Conservation (phyloP, 2,888 invertebrate species). For the Chrysolina haemoptera region DNA sequence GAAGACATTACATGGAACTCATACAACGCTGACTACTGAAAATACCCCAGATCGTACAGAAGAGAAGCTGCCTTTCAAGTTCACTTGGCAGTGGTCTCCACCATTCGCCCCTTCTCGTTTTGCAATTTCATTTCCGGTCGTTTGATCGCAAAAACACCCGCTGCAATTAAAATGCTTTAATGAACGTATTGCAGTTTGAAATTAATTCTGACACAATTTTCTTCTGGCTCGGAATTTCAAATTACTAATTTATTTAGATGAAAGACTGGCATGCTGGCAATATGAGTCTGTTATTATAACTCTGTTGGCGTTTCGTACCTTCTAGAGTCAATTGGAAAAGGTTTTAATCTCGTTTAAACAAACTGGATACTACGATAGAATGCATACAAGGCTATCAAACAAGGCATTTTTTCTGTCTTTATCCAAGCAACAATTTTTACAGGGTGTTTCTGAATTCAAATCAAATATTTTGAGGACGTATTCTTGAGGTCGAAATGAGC, state of each 20-base stretch:
- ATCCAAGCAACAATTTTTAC: no score
- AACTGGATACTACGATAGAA: no score
- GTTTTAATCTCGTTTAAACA: background rate
- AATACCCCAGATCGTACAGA: background rate
- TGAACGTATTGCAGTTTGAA: background rate
- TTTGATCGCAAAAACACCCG: conserved; percentile 21
- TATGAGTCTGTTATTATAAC: background rate
- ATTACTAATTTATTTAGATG: conserved; percentile 11
- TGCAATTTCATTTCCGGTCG: conserved; percentile 13
- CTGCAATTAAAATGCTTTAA: conserved; percentile 9
- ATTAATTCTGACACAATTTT: conserved; percentile 18
- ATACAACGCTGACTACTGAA: background rate
- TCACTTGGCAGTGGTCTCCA: conserved; percentile 2
- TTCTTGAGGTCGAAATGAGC: no score
- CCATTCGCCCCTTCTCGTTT: conserved; percentile 7
- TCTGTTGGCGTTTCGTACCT: background rate
- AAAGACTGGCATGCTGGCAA: background rate
- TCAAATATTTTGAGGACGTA: no score
- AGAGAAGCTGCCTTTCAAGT: background rate
- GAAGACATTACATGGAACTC: no score
- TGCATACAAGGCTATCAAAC: no score
- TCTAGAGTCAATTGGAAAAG: background rate
- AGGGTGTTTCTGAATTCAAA: no score
- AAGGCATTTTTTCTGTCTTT: no score
- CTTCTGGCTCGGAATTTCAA: conserved; percentile 8